Conservation (phyloP, 2,797 vertebrate species). For the Antrozous pallidus region DNA sequence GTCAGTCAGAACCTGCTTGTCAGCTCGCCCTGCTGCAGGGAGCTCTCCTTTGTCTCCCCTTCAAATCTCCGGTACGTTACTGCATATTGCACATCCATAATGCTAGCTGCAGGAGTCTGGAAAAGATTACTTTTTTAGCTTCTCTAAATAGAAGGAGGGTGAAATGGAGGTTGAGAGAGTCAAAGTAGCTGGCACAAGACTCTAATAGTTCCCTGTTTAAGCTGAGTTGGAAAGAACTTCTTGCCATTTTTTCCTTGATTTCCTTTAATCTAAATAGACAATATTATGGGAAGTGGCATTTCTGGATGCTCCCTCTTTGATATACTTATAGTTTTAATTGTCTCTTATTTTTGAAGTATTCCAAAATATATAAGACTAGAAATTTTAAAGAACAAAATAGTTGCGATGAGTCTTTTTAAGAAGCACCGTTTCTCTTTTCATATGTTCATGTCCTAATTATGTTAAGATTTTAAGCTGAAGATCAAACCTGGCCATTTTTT, state of each 20-base stretch:
- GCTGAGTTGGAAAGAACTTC: too few relatives aligned
- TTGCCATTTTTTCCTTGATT: background rate
- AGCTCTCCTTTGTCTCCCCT: background rate
- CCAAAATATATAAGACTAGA: background rate
- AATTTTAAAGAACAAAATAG: slow-evolving; percentile 12
- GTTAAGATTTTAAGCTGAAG: background rate
- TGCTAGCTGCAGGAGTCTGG: background rate
- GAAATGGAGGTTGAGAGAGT: background rate
- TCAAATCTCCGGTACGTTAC: background rate
- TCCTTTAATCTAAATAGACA: background rate
- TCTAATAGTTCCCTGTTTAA: too few relatives aligned
- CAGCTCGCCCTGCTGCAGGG: background rate
- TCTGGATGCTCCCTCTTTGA: background rate
- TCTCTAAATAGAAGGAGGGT: background rate
- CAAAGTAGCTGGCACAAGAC: too few relatives aligned
- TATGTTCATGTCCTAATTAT: background rate
- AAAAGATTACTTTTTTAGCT: background rate
- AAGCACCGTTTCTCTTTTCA: background rate
- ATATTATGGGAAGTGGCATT: background rate
- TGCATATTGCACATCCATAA: background rate
- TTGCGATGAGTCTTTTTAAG: background rate
- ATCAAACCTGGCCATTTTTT: background rate
- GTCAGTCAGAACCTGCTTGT: background rate
- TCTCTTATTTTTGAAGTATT: background rate
- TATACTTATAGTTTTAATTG: background rate